Evolutionary conservation across 2,113 vertebrate species (phyloP), one percentile per base, ranked within the genome.

Genomic region (Poeciliopsis turrubarensis): DNA sequence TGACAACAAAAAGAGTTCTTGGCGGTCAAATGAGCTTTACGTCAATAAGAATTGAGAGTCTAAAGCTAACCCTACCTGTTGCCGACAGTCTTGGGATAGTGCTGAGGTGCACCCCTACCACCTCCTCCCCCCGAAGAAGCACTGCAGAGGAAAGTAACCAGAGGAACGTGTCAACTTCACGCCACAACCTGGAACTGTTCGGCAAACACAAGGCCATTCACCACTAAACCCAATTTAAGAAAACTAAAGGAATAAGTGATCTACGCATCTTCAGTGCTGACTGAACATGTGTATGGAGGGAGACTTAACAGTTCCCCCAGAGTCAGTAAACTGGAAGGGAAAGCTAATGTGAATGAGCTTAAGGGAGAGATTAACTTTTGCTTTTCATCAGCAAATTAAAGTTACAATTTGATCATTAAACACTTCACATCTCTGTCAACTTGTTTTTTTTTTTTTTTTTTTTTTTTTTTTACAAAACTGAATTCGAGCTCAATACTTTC

Each of bases 41-140:
- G 26, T 44, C n/a, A 32, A 12, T 19, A 44, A 29, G 30, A 11
- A 60, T 27, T 44, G 26, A 19, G 27, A 39, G 34, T 37, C 37
- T 6, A 41, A 22, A 61, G 25, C 12, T 32, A 77, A 75, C 82
- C 71, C 67, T 93, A 99, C 97, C 98, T 97, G 96, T 98, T 99
- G 95, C 96, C 95, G 96, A 96, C 97, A 99, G 97, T 97, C 96
- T 99, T 98, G 97, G 97, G 96, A 99, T 96, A 97, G 97, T 98
- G 98, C 97, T 97, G 97, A 97, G 96, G 94, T 96, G 97, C 97
- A 99, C 97, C 97, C 96, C 97, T 96, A 98, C 96, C 96, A 97
- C 97, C 97, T 97, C 97, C 97, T 95, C 97, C 78, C 78, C 72
- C 72, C 72, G 78, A 80, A 80, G 78, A 80, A 80, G 78, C 78